Evolutionary conservation across 2,113 vertebrate genomes (phyloP).

Genomic region (Pangasianodon gigas): DNA sequence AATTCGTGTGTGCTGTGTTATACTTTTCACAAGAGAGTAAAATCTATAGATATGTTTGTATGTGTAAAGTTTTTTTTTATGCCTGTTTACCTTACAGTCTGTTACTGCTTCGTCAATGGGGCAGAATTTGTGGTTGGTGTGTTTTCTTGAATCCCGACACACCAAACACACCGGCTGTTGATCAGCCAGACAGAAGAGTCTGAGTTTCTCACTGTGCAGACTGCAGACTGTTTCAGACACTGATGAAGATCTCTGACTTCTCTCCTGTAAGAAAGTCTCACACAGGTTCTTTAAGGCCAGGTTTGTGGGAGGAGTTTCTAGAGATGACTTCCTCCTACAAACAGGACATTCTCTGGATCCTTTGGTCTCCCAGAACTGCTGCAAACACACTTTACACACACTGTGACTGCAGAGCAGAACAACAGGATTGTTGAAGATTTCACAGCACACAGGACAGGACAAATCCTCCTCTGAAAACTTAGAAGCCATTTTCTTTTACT

Average conservation of each 20-base stretch:
- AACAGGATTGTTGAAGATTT: not conserved
- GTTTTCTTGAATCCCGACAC: not conserved
- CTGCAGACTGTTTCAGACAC: not conserved
- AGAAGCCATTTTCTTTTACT: not conserved
- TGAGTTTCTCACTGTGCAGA: not conserved
- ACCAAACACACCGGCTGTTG: not conserved
- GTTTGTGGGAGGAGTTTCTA: fast-evolving
- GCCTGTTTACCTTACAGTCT: not conserved
- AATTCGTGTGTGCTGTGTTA: not conserved
- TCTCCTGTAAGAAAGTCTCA: not conserved
- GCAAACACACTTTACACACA: not conserved
- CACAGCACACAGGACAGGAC: not conserved
- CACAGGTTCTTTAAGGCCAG: not conserved
- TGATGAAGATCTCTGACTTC: not conserved
- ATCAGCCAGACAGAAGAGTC: not conserved
- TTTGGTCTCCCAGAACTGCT: not conserved
- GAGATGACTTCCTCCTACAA: not conserved
- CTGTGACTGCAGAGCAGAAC: not conserved
- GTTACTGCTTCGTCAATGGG: not conserved
- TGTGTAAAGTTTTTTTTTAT: not conserved
- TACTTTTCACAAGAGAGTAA: not conserved
- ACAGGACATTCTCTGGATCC: not conserved
- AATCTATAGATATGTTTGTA: not conserved
- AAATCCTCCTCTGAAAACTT: not conserved
- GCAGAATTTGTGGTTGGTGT: not conserved